phyloP scores from a whole-genome alignment of 2,797 vertebrate species.

The Scolopax bukidnonensis region DNA sequence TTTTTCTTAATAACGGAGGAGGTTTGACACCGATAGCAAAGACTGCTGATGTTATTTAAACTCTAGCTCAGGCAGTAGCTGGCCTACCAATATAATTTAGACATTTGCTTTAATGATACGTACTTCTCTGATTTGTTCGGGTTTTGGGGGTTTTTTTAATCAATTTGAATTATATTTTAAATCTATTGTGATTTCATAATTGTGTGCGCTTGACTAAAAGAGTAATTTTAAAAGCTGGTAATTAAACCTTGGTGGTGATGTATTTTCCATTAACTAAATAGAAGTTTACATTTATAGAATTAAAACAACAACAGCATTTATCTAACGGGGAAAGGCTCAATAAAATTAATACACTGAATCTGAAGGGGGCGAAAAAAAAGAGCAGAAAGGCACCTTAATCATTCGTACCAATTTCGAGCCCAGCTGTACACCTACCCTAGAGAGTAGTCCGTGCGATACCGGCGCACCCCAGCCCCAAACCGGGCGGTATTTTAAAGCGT shows the following conservation, averaged over 20 bases:
- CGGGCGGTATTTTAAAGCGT: not conserved
- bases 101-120: conserved; percentile 30
- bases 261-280: conserved; percentile 70
- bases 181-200: conserved; percentile 64
- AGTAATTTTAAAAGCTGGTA: conserved; percentile 52
- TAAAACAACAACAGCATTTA: conserved; percentile 50
- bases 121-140: not conserved
- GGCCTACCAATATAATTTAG: conserved; percentile 14
- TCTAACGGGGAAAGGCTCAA: not conserved
- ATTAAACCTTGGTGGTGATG: conserved; percentile 57
- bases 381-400: not conserved
- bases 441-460: rapidly evolving
- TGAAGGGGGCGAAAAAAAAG: not conserved
- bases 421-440: not conserved
- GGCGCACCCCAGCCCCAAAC: not conserved
- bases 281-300: conserved; percentile 70
- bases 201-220: conserved; percentile 39
- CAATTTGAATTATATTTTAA: conserved; percentile 60
- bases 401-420: not conserved
- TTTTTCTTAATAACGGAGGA: conserved; percentile 67
- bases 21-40: conserved; percentile 38
- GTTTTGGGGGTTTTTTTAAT: not conserved
- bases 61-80: not conserved
- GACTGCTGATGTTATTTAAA: conserved; percentile 5
- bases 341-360: conserved; percentile 41